These are phyloP conservation scores for Sialia sialis DNA, from an alignment of 2,113 vertebrate species.

Conservation along the genomic window DNA sequence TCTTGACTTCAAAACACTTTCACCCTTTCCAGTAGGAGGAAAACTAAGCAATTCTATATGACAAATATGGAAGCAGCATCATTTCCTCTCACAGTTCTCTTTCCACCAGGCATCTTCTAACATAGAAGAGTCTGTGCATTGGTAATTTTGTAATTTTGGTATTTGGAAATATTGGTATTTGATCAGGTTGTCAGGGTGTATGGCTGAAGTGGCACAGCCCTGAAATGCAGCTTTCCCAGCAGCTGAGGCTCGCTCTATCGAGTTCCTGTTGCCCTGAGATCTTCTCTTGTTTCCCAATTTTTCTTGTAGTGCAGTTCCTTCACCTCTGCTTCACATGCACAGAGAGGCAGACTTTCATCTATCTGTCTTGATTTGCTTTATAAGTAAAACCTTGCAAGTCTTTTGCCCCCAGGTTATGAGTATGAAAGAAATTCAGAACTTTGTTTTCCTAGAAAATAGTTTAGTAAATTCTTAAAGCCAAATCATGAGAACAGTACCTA, in stretches of 20 bases:
- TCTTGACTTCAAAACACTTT: neutral
- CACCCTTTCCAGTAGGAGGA: neutral
- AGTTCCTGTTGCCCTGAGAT: neutral
- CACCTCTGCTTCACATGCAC: neutral
- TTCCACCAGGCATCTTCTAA: neutral
- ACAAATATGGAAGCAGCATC: neutral
- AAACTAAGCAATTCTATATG: neutral
- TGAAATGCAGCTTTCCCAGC: neutral
- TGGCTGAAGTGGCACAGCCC: neutral
- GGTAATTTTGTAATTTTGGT: neutral
- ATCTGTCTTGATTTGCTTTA: neutral
- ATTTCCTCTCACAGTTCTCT: neutral
- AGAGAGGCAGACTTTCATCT: neutral
- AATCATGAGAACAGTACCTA: neutral
- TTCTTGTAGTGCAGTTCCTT: neutral
- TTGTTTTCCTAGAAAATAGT: neutral
- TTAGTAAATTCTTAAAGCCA: neutral
- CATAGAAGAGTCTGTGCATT: neutral
- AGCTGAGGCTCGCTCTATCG: neutral
- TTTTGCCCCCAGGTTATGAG: neutral
- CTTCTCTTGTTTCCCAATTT: neutral
- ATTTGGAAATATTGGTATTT: neutral
- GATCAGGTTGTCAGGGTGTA: neutral
- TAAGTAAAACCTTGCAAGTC: neutral
- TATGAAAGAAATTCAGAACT: neutral